A percentile compares a stretch with the other conserved stretches of the same genome.
phyloP scores from a whole-genome alignment of 2,113 vertebrate species.

The Ovis canadensis region DNA sequence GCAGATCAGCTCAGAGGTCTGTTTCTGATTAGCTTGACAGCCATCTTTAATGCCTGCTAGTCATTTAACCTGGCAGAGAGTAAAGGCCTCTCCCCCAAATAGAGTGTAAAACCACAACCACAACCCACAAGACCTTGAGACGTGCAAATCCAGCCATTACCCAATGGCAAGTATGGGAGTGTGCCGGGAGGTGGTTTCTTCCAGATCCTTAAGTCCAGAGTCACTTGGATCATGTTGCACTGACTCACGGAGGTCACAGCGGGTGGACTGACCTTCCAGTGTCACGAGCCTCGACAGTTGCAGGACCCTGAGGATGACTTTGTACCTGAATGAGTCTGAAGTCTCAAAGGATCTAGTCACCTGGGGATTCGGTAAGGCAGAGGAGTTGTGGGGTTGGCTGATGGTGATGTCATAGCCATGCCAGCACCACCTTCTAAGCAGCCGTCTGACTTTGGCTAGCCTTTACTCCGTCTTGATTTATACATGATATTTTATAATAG shows the following conservation, averaged over 20 bases:
- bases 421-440: background rate
- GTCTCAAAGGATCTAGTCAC: background rate
- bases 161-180: background rate
- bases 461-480: background rate
- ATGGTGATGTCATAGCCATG: background rate
- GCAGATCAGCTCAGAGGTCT: slow-evolving; percentile 46
- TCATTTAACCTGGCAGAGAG: slow-evolving; percentile 52
- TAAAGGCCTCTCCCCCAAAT: slow-evolving; percentile 33
- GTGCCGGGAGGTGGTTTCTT: background rate
- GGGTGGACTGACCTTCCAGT: background rate
- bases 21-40: slow-evolving; percentile 59
- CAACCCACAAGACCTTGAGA: slow-evolving; percentile 23
- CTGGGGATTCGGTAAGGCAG: background rate
- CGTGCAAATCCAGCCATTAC: slow-evolving; percentile 32
- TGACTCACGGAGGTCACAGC: background rate
- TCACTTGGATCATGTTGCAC: background rate
- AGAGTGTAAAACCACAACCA: slow-evolving; percentile 62
- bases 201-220: background rate
- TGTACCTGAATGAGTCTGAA: background rate
- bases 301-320: background rate
- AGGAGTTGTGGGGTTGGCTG: background rate
- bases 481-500: slow-evolving; percentile 20
- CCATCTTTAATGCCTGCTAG: slow-evolving; percentile 32
- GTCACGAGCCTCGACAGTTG: background rate
- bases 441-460: background rate